Conservation (phyloP, 2,888 invertebrate species). For the Patella caerulea region DNA sequence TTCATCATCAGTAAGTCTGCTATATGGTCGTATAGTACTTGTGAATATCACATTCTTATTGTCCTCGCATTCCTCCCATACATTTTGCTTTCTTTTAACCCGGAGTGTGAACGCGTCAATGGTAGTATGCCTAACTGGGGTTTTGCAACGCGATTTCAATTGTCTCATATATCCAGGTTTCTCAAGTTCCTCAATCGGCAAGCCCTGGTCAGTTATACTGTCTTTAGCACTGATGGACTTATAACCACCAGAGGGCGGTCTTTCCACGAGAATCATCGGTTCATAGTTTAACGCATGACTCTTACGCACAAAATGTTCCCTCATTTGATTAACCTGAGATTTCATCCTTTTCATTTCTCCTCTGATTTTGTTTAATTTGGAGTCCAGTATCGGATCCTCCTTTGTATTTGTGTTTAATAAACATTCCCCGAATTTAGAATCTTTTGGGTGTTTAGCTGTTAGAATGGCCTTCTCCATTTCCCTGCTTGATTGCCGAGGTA, state of each 20-base stretch:
- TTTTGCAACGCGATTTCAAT: slow-evolving; percentile 45
- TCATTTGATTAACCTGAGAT: slow-evolving; percentile 24
- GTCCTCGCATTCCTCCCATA: slow-evolving; percentile 59
- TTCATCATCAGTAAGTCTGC: slow-evolving; percentile 48
- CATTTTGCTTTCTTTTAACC: slow-evolving; percentile 55
- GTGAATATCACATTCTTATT: slow-evolving; percentile 50
- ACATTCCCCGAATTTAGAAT: slow-evolving; percentile 56
- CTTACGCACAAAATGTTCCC: slow-evolving; percentile 43
- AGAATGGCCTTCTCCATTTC: slow-evolving; percentile 53
- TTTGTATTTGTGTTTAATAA: slow-evolving; percentile 51
- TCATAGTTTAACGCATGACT: slow-evolving; percentile 55
- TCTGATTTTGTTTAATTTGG: slow-evolving; percentile 43
- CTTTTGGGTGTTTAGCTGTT: slow-evolving; percentile 51
- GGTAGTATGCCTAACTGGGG: slow-evolving; percentile 57
- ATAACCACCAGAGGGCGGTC: slow-evolving; percentile 39
- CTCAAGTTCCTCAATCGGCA: slow-evolving; percentile 29
- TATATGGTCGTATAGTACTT: slow-evolving; percentile 53
- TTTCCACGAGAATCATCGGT: slow-evolving; percentile 60
- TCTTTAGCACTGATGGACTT: slow-evolving; percentile 17
- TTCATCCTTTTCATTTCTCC: slow-evolving; percentile 51
- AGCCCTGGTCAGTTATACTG: slow-evolving; percentile 18
- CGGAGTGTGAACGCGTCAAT: slow-evolving; percentile 53
- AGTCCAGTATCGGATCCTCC: slow-evolving; percentile 43
- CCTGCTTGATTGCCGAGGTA: not conserved
- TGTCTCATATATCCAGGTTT: slow-evolving; percentile 60